phyloP scores from a whole-genome alignment of 1,140 invertebrate species.

The Hyles vespertilio region DNA sequence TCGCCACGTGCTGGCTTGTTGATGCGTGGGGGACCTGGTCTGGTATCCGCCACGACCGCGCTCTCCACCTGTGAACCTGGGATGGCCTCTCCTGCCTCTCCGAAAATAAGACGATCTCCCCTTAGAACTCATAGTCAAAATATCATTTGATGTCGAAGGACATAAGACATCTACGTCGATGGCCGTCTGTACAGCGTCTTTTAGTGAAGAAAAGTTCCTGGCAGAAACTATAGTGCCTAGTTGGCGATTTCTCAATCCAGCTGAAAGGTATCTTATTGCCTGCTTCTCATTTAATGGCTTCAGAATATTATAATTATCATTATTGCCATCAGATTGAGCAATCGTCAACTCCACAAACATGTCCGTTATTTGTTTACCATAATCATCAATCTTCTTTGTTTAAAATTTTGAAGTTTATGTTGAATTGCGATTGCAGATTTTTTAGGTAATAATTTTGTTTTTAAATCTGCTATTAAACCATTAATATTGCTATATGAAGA shows the following conservation, averaged over 20 bases:
- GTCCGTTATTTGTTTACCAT: neutral
- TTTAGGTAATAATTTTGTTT: too few relatives aligned
- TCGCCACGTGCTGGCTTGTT: neutral
- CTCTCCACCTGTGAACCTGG: neutral
- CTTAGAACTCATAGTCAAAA: neutral
- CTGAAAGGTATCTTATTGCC: slow-evolving; percentile 14
- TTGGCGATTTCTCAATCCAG: slow-evolving; percentile 14
- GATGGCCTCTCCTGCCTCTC: neutral
- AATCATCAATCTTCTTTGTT: too few relatives aligned
- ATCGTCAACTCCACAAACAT: neutral
- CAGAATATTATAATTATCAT: neutral
- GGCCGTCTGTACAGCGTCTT: slow-evolving; percentile 17
- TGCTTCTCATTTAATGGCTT: slow-evolving; percentile 15
- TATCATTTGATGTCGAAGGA: neutral
- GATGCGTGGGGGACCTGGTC: neutral
- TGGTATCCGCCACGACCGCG: neutral
- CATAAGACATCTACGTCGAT: slow-evolving; percentile 15
- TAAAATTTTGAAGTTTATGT: too few relatives aligned
- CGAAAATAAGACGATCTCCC: neutral
- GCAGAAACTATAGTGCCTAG: slow-evolving; percentile 14
- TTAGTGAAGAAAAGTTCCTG: slow-evolving; percentile 14
- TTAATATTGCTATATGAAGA: too few relatives aligned
- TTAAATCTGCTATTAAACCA: too few relatives aligned
- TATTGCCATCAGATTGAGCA: too few relatives aligned
- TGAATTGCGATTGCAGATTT: too few relatives aligned